These are phyloP conservation scores for Mallotus villosus DNA, from an alignment of 2,797 vertebrate genomes.

Conservation along the genomic window DNA sequence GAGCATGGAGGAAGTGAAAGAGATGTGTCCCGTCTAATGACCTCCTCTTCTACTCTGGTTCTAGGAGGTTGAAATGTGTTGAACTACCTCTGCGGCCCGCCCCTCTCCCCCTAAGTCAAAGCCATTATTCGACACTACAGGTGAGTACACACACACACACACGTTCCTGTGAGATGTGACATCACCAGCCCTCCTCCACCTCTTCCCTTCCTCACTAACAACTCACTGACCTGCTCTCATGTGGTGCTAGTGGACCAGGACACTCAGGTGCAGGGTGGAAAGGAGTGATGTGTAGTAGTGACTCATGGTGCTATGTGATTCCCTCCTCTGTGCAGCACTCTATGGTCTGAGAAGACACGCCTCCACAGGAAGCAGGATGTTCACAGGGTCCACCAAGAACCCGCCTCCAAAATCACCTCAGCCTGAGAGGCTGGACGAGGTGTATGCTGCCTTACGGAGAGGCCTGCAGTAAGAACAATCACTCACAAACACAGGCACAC, in stretches of 20 bases:
- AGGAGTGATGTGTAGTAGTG: not conserved
- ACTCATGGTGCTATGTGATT: constrained; percentile 1
- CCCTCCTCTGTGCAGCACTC: constrained; percentile 44
- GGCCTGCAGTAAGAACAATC: constrained; percentile 86
- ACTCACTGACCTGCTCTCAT: not conserved
- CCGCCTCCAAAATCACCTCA: constrained; percentile 89
- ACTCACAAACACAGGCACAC: constrained; percentile 6
- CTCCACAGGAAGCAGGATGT: constrained; percentile 91
- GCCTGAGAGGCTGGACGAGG: constrained; percentile 89
- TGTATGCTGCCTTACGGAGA: constrained; percentile 86
- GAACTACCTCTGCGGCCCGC: too few species aligned
- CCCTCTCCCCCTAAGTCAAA: too few species aligned
- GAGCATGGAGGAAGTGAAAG: not conserved
- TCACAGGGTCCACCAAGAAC: constrained; percentile 89
- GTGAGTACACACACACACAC: too few species aligned
- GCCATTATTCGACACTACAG: too few species aligned
- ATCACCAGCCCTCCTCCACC: constrained; percentile 37
- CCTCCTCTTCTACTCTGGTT: too few species aligned
- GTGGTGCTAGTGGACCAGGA: not conserved
- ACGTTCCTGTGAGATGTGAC: constrained; percentile 28
- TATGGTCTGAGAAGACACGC: constrained; percentile 78
- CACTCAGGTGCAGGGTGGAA: too few species aligned
- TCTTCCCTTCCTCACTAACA: constrained; percentile 18
- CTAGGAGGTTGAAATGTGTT: too few species aligned
- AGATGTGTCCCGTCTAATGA: too few species aligned